Evolutionary conservation across 2,797 vertebrate genomes (phyloP).

Genomic region (Malacoctenus gilli): DNA sequence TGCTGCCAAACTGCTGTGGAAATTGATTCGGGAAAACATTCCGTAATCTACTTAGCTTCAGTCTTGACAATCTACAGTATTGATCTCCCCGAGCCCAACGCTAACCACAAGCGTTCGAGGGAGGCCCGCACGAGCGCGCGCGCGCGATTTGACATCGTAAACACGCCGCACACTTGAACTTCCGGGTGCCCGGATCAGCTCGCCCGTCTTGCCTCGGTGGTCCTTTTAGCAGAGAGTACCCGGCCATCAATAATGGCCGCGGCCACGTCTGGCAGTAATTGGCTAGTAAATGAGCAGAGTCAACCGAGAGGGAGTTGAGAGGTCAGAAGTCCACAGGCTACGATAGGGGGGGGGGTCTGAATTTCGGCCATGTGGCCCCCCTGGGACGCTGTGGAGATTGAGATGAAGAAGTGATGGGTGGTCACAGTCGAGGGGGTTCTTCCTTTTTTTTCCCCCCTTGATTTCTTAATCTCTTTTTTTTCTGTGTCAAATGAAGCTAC

Average conservation of each 20-base stretch:
- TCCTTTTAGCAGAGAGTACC: constrained; percentile 34
- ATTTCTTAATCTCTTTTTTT: constrained; percentile 29
- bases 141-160: constrained; percentile 27
- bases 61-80: constrained; percentile 72
- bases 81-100: constrained; percentile 75
- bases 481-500: constrained; percentile 57
- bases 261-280: constrained; percentile 70
- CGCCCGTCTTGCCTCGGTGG: constrained; percentile 30
- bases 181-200: constrained; percentile 20
- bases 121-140: constrained; percentile 3
- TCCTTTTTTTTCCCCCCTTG: constrained; percentile 13
- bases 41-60: constrained; percentile 80
- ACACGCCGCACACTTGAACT: constrained; percentile 41
- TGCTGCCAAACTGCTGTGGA: constrained; percentile 74
- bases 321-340: constrained; percentile 61
- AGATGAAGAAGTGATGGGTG: constrained; percentile 47
- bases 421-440: constrained; percentile 1
- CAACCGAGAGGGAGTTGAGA: constrained; percentile 58
- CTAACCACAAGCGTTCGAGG: constrained; percentile 27
- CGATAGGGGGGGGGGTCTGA: constrained; percentile 27
- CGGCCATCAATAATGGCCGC: constrained; percentile 61
- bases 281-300: constrained; percentile 73
- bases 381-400: constrained; percentile 48
- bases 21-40: constrained; percentile 81
- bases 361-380: constrained; percentile 41